Base-by-base conservation (phyloP, 2,797 vertebrate genomes). In the Sebastiscus albofasciatus region DNA sequence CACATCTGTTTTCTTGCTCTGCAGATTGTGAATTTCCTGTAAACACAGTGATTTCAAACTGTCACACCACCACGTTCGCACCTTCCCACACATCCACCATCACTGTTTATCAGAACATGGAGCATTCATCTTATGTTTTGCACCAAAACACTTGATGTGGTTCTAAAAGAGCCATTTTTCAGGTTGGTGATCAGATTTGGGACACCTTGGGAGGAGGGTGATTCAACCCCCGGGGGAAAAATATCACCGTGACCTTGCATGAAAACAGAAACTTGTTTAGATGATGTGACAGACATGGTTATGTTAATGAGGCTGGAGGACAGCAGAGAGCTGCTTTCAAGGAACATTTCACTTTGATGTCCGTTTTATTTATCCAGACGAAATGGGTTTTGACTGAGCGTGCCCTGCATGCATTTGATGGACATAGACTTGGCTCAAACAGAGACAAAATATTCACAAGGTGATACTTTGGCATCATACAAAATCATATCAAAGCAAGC, bases 21-120 rank as follows among this genome's bases (percentile, higher is more conserved):
- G 97, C 13, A 99, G 91, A 66, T 91, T 91, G 90, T 97, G 96
- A 75, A 99, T 98, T 93, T 99, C 98, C 98, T 99, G 82, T n/a
- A 91, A 92, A 72, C 46, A 88, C 16, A 89, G 31, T 27, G 16
- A 65, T 67, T 66, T 56, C 11, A 75, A 54, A 76, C 36, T 33
- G 60, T 90, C 79, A 87, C 52, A 42, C 39, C 42, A 58, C 2
- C 20, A 16, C 1, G 2, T 59, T 72, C 29, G 61, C 2, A 1
- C 31, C 14, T 27, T 55, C 18, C 10, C 13, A 16, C 31, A 55
- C 39, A 27, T 24, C 22, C 61, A 27, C 39, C 11, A 26, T 18
- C 24, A 27, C 3, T 4, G 3, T 64, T 68, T 54, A 52, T 70
- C 3, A 59, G 29, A 39, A 42, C 14, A n/a, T 4, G 4, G 52